A percentile compares a stretch with the other conserved stretches of the same genome.
phyloP scores from a whole-genome alignment of 1,140 invertebrate genomes.

The Papilio xuthus region DNA sequence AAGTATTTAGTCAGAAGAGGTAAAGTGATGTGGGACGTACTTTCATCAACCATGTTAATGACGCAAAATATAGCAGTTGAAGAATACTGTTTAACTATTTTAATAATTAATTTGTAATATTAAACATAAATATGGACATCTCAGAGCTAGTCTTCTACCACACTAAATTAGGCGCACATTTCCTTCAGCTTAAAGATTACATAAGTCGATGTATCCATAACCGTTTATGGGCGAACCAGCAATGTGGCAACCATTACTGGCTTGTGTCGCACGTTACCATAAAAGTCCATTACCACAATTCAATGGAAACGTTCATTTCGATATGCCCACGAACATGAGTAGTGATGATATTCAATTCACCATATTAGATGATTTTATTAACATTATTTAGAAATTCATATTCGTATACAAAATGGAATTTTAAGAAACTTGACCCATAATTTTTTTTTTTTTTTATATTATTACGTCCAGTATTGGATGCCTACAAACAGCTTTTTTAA shows the following conservation, averaged over 20 bases:
- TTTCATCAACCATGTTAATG: too few relatives aligned
- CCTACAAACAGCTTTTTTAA: too few relatives aligned
- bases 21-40: too few relatives aligned
- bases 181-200: neutral
- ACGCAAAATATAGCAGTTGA: too few relatives aligned
- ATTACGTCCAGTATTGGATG: too few relatives aligned
- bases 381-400: neutral
- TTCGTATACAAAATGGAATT: neutral
- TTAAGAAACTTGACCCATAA: neutral
- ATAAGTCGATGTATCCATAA: neutral
- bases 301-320: neutral
- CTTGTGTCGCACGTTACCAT: slow-evolving; percentile 8
- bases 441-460: too few relatives aligned
- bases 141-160: neutral
- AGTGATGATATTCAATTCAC: neutral
- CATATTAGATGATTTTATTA: neutral
- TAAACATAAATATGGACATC: too few relatives aligned
- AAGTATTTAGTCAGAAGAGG: too few relatives aligned
- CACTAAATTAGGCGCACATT: neutral
- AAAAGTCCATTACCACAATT: slow-evolving; percentile 22
- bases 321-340: slow-evolving; percentile 3
- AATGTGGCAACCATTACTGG: neutral
- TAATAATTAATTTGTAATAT: too few relatives aligned
- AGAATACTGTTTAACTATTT: too few relatives aligned
- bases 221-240: slow-evolving; percentile 15